Base-by-base conservation (phyloP, 2,797 vertebrate genomes). In the Fringilla coelebs region DNA sequence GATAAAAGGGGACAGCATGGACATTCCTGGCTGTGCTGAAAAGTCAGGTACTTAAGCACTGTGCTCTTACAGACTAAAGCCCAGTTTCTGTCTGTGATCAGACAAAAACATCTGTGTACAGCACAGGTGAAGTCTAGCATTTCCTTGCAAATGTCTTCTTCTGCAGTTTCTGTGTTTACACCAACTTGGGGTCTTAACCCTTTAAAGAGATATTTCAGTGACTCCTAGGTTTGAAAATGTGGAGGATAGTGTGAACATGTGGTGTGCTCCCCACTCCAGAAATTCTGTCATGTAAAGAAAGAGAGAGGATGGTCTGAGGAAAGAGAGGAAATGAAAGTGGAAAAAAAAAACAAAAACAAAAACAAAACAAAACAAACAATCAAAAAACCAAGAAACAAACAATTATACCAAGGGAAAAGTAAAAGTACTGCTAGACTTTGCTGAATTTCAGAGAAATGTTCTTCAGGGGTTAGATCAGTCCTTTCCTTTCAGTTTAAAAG, bases 1-100 rank as follows among this genome's bases (percentile, higher is more conserved):
- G 6, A 26, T 11, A 60, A 40, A 6, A 34, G 25, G 8, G 0
- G 26, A 21, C 7, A 72, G 6, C 0, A 1, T 24, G 22, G 49
- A 28, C 19, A 45, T 29, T 62, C 18, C 26, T 60, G 13, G 10
- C 7, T 67, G 12, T 63, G 19, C 31, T 74, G n/a, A 40, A 76
- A 26, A 51, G 9, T 15, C 34, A 9, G 18, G 7, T 18, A 10
- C 36, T 40, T 10, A 29, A 61, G 25, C 17, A 22, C 9, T 25
- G 4, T 57, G 7, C 10, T 24, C 3, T 12, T 40, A 14, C 1
- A 70, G 38, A 19, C 7, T 62, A 34, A 80, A 77, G 9, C 5
- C 7, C n/a, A 40, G 8, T n/a, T 82, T 89, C 22, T 78, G 4
- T 6, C 45, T 2, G 0, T 22, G 13, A 48, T 73, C 16, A 22